phyloP scores from a whole-genome alignment of 2,888 invertebrate species.

The Amorpha juglandis region DNA sequence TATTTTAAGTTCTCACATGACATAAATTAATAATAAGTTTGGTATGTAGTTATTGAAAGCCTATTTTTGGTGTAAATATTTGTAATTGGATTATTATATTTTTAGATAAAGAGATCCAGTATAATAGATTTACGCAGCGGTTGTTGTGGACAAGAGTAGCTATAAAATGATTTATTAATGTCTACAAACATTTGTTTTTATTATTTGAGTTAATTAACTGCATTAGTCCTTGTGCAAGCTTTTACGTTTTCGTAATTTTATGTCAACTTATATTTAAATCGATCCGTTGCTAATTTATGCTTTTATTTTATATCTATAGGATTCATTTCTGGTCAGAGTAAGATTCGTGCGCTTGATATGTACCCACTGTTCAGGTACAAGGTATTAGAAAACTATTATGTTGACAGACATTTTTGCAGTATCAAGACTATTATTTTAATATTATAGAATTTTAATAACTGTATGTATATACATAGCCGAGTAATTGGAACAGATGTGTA shows the following conservation, averaged over 20 bases:
- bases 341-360: constrained; percentile 18
- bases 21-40: constrained; percentile 55
- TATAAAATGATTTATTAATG: constrained; percentile 20
- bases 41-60: constrained; percentile 47
- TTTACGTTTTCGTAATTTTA: constrained; percentile 6
- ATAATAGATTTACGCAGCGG: constrained; percentile 38
- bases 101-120: constrained; percentile 34
- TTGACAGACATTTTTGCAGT: constrained; percentile 39
- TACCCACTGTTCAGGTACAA: constrained; percentile 35
- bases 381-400: constrained; percentile 40
- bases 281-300: constrained; percentile 36
- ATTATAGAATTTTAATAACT: constrained; percentile 66
- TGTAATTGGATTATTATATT: constrained; percentile 43
- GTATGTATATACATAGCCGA: constrained; percentile 69
- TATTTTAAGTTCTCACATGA: constrained; percentile 73
- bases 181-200: constrained; percentile 16
- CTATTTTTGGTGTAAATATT: constrained; percentile 70
- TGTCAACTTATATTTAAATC: constrained; percentile 11
- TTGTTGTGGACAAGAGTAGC: constrained; percentile 24
- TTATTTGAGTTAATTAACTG: background rate
- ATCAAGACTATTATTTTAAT: constrained; percentile 68
- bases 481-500: constrained; percentile 71
- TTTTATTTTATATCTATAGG: constrained; percentile 30
- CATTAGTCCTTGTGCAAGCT: constrained; percentile 3
- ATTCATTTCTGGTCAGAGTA: constrained; percentile 22